These are phyloP conservation scores for Drosophila kepulauana DNA, from an alignment of 1,140 invertebrate species.

Conservation along the genomic window DNA sequence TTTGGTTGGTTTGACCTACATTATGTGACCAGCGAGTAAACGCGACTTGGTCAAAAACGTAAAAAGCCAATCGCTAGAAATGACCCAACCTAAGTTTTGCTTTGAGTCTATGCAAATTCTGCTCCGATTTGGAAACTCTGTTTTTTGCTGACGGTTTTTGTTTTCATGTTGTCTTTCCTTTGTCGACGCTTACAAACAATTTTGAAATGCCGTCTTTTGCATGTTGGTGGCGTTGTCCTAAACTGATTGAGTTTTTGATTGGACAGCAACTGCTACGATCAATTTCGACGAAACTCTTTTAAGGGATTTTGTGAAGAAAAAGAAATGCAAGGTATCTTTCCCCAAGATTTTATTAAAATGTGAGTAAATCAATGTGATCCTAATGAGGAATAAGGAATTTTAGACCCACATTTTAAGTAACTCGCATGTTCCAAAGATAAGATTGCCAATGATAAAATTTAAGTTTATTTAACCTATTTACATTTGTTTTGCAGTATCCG, in stretches of 20 bases:
- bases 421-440: too few species aligned
- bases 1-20: background rate
- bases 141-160: background rate
- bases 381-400: too few species aligned
- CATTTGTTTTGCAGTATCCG: conserved; percentile 91
- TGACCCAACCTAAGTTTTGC: background rate
- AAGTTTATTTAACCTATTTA: background rate
- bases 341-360: too few species aligned
- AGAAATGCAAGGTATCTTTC: too few species aligned
- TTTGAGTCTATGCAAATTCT: conserved; percentile 27
- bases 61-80: background rate
- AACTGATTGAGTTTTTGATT: conserved; percentile 1
- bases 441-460: too few species aligned
- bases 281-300: too few species aligned
- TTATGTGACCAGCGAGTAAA: background rate
- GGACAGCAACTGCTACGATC: background rate
- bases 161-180: background rate
- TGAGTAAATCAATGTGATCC: too few species aligned
- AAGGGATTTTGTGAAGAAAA: too few species aligned
- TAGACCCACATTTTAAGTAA: too few species aligned
- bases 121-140: background rate
- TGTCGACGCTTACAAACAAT: background rate
- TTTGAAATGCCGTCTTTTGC: background rate
- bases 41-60: background rate
- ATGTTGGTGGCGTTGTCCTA: background rate